phyloP scores from a whole-genome alignment of 2,797 vertebrate genomes.

The Takifugu rubripes region DNA sequence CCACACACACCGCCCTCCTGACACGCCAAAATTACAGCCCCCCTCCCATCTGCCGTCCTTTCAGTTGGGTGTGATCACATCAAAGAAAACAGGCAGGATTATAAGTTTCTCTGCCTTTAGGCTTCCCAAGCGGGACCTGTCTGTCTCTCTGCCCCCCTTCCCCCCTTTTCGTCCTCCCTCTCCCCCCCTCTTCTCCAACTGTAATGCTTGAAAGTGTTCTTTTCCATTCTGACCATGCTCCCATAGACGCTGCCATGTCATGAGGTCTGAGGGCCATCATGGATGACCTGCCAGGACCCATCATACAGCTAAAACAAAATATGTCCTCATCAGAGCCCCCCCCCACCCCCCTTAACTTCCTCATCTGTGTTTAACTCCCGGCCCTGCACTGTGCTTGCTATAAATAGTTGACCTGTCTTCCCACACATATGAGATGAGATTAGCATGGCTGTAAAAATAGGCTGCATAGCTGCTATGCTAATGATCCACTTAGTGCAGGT shows the following conservation, averaged over 20 bases:
- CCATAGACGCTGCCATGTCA: constrained; percentile 37
- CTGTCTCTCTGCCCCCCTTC: constrained; percentile 19
- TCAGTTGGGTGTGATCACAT: constrained; percentile 58
- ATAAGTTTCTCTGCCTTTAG: constrained; percentile 54
- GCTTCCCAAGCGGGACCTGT: constrained; percentile 37
- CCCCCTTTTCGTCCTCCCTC: no score
- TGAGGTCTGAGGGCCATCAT: constrained; percentile 41
- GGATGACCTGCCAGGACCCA: constrained; percentile 29
- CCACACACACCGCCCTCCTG: constrained; percentile 15
- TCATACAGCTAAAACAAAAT: constrained; percentile 20
- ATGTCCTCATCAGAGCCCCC: no score
- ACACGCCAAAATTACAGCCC: constrained; percentile 20
- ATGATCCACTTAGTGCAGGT: constrained; percentile 41
- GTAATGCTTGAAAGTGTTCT: constrained; percentile 19
- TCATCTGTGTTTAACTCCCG: constrained; percentile 1
- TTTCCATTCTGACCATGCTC: constrained; percentile 30
- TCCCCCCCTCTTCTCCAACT: constrained; percentile 18
- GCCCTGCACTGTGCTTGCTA: background rate
- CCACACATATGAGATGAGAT: constrained; percentile 5
- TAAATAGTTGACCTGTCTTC: constrained; percentile 1
- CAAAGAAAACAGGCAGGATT: constrained; percentile 63
- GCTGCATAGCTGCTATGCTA: constrained; percentile 9
- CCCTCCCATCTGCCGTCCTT: constrained; percentile 31
- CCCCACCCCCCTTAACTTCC: background rate
- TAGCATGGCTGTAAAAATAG: constrained; percentile 9